Evolutionary conservation across 2,888 invertebrate species (phyloP).

Genomic region (Drosophila multiciliata): DNA sequence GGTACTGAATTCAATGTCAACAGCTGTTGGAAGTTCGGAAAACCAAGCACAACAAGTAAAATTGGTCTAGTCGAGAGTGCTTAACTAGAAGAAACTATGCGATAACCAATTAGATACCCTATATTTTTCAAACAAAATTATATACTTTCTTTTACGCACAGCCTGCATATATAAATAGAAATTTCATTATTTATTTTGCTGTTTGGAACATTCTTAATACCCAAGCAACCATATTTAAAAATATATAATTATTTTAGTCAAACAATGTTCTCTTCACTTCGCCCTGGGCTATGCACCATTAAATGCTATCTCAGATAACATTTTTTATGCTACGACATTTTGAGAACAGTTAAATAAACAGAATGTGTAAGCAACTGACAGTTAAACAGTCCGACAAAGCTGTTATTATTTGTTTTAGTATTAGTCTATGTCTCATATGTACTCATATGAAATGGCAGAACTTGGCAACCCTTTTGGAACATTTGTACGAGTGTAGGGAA

Average conservation of each 20-base stretch:
- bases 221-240: neutral
- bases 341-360: too few species aligned
- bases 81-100: slow-evolving; percentile 10
- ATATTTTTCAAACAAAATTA: neutral
- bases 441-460: neutral
- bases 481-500: slow-evolving; percentile 5
- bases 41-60: slow-evolving; percentile 37
- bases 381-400: neutral
- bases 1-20: slow-evolving; percentile 71
- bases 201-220: neutral
- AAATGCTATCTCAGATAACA: neutral
- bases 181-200: neutral
- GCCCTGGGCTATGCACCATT: neutral
- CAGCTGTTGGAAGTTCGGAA: slow-evolving; percentile 70
- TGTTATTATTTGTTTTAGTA: neutral
- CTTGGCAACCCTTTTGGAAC: neutral
- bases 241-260: neutral
- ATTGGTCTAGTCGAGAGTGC: slow-evolving; percentile 4
- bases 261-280: neutral
- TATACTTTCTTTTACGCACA: neutral
- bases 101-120: neutral
- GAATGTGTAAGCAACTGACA: neutral
- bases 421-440: neutral
- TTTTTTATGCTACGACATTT: neutral
- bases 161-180: neutral